These are phyloP conservation scores for Drosophila anceps DNA, from an alignment of 2,888 invertebrate genomes.

Conservation along the genomic window DNA sequence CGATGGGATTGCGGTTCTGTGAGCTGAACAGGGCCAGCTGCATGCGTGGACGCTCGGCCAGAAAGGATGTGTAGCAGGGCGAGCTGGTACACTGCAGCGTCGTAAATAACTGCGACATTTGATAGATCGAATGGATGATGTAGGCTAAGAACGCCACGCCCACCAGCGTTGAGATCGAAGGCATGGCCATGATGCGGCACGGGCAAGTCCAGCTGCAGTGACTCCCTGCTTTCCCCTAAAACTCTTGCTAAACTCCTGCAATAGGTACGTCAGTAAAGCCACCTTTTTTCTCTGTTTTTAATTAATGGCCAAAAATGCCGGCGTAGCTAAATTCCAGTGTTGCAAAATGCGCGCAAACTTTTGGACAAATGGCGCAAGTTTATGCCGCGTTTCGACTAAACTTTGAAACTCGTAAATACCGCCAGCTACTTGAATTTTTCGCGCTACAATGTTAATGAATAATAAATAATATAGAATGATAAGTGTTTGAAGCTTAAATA, in stretches of 20 bases:
- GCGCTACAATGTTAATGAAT: neutral
- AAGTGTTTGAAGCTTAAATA: neutral
- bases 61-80: constrained; percentile 89
- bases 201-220: neutral
- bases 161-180: constrained; percentile 88
- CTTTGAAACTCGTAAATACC: too few species aligned
- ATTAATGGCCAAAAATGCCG: constrained; percentile 45
- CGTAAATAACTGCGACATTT: constrained; percentile 90
- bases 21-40: constrained; percentile 90
- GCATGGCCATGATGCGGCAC: constrained; percentile 63
- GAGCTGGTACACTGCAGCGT: constrained; percentile 86
- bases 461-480: neutral
- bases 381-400: neutral
- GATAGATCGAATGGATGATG: constrained; percentile 91
- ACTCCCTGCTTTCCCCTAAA: too few species aligned
- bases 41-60: constrained; percentile 89
- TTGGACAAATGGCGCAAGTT: constrained; percentile 3
- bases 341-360: neutral
- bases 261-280: neutral
- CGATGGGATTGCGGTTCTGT: constrained; percentile 87
- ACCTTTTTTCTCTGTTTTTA: constrained; percentile 6
- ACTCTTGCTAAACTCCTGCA: neutral
- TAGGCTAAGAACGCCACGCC: constrained; percentile 89
- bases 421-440: neutral
- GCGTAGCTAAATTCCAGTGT: constrained; percentile 31